Percentiles rank a stretch among this genome's conserved stretches.
phyloP scores from a whole-genome alignment of 2,888 invertebrate genomes.

The Platerodrilus igneus region DNA sequence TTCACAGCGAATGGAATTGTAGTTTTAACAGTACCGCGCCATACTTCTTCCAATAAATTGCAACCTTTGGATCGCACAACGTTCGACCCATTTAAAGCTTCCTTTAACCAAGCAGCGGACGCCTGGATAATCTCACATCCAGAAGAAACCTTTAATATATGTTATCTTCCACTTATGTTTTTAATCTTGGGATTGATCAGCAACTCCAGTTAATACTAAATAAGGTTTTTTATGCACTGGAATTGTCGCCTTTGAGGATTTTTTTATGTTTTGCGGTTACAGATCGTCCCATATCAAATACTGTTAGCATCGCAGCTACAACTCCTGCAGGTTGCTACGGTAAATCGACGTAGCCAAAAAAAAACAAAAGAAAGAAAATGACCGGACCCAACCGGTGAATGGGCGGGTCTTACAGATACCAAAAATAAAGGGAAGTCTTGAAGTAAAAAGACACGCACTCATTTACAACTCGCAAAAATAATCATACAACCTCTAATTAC shows the following conservation, averaged over 20 bases:
- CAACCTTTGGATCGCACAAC: conserved; percentile 30
- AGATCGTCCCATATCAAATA: not conserved
- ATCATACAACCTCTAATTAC: no score
- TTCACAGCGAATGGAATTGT: conserved; percentile 40
- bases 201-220: conserved; percentile 18
- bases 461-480: no score
- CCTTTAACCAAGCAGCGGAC: conserved; percentile 21
- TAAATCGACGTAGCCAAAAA: no score
- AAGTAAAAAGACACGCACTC: no score
- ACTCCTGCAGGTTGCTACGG: no score
- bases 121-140: conserved; percentile 28
- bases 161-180: conserved; percentile 19
- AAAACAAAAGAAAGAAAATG: no score
- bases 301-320: not conserved
- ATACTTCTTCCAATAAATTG: conserved; percentile 34
- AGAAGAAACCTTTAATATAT: conserved; percentile 29
- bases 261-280: conserved; percentile 12
- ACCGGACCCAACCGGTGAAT: no score
- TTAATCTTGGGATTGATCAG: conserved; percentile 14
- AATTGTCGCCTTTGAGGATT: conserved; percentile 12
- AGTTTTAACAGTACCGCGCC: conserved; percentile 21
- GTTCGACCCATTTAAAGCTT: conserved; percentile 30
- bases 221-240: conserved; percentile 4
- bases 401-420: no score
- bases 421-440: no score